phyloP scores from a whole-genome alignment of 2,113 vertebrate genomes.

The Oplegnathus fasciatus region DNA sequence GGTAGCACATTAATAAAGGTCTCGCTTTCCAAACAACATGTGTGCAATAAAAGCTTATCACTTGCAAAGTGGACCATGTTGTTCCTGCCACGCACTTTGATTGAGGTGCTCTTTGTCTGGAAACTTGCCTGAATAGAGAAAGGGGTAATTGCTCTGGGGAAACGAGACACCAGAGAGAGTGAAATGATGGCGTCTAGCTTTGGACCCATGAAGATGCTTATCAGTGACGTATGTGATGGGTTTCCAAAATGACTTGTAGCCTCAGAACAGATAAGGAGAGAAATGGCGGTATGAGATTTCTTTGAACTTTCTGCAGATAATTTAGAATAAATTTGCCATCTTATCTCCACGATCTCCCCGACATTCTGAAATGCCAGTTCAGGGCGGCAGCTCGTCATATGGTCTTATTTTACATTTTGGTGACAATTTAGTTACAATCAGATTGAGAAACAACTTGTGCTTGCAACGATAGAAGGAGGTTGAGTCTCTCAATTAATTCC shows the following conservation, averaged over 20 bases:
- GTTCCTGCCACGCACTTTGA: slow-evolving; percentile 13
- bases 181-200: slow-evolving; percentile 26
- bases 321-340: slow-evolving; percentile 12
- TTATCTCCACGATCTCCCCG: neutral
- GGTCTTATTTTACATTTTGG: slow-evolving; percentile 13
- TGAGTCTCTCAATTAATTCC: neutral
- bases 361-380: slow-evolving; percentile 39
- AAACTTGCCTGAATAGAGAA: slow-evolving; percentile 8
- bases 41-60: slow-evolving; percentile 29
- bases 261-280: slow-evolving; percentile 14
- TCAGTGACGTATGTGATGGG: slow-evolving; percentile 16
- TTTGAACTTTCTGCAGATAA: slow-evolving; percentile 30
- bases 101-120: slow-evolving; percentile 29
- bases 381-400: neutral
- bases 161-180: slow-evolving; percentile 28
- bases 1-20: neutral
- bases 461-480: neutral
- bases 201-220: slow-evolving; percentile 34
- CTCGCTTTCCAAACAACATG: slow-evolving; percentile 9
- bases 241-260: slow-evolving; percentile 36
- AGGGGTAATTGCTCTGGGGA: slow-evolving; percentile 10
- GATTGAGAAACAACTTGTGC: neutral
- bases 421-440: neutral
- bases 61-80: neutral
- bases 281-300: slow-evolving; percentile 1